Evolutionary conservation across 2,888 invertebrate species (phyloP).

Genomic region (Orthonychiurus folsomi): DNA sequence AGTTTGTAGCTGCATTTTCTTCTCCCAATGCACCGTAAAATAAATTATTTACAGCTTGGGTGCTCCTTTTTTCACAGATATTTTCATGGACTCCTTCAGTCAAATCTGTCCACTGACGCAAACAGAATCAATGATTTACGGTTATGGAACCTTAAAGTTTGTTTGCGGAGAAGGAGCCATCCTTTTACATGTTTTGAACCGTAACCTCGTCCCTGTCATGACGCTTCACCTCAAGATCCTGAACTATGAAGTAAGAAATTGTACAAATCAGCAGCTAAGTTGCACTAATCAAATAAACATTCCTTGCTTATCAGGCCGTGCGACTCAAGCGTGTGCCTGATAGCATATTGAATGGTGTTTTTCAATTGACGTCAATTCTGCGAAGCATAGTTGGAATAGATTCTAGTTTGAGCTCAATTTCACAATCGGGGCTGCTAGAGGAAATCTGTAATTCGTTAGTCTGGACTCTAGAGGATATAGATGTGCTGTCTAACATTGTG

Average conservation of each 20-base stretch:
- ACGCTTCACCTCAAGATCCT: slow-evolving; percentile 33
- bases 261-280: neutral
- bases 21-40: neutral
- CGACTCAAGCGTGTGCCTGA: slow-evolving; percentile 24
- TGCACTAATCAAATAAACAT: neutral
- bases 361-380: slow-evolving; percentile 39
- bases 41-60: neutral
- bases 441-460: slow-evolving; percentile 33
- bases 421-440: slow-evolving; percentile 31
- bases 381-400: slow-evolving; percentile 38
- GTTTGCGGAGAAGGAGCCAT: slow-evolving; percentile 32
- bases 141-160: slow-evolving; percentile 39
- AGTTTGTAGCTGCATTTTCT: neutral
- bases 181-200: slow-evolving; percentile 26
- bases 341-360: slow-evolving; percentile 33
- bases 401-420: slow-evolving; percentile 26
- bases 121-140: slow-evolving; percentile 39
- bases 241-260: slow-evolving; percentile 27
- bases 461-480: slow-evolving; percentile 37
- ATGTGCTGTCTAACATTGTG: slow-evolving; percentile 37
- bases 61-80: neutral
- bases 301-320: neutral
- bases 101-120: slow-evolving; percentile 36
- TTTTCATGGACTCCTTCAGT: slow-evolving; percentile 30
- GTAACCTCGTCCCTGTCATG: slow-evolving; percentile 34